Conservation (phyloP, 2,797 vertebrate species). For the Aphelocoma californica region DNA sequence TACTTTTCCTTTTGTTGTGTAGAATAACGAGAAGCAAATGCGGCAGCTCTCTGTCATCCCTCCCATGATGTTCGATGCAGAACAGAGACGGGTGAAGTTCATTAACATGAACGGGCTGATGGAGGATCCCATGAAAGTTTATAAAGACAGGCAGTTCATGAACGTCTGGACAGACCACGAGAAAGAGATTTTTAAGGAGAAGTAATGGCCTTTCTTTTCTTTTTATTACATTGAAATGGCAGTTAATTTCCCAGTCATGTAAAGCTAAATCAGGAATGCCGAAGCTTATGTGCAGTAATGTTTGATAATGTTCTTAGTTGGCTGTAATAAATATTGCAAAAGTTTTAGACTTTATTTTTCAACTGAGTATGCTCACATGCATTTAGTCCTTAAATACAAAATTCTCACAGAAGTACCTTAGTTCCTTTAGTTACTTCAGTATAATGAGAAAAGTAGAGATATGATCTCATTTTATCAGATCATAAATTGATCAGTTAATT, state of each 20-base stretch:
- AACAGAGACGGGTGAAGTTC: constrained; percentile 95
- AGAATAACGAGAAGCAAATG: constrained; percentile 99
- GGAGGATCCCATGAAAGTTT: constrained; percentile 98
- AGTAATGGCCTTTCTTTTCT: constrained; percentile 80
- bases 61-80: constrained; percentile 98
- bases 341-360: neutral
- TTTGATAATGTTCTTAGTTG: neutral
- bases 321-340: neutral
- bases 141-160: constrained; percentile 98
- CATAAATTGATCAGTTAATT: neutral
- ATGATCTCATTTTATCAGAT: neutral
- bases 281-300: neutral
- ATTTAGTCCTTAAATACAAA: neutral
- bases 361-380: neutral
- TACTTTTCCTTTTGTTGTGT: neutral
- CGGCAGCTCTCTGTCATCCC: constrained; percentile 97
- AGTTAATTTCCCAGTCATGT: neutral
- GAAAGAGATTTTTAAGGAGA: constrained; percentile 98
- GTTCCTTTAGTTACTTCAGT: neutral
- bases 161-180: constrained; percentile 99
- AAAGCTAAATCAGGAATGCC: neutral
- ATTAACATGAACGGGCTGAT: constrained; percentile 99
- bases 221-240: neutral
- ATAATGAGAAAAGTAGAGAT: neutral
- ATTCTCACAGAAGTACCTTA: neutral